Evolutionary conservation across 1,140 invertebrate genomes (phyloP).

Genomic region (Periplaneta americana): DNA sequence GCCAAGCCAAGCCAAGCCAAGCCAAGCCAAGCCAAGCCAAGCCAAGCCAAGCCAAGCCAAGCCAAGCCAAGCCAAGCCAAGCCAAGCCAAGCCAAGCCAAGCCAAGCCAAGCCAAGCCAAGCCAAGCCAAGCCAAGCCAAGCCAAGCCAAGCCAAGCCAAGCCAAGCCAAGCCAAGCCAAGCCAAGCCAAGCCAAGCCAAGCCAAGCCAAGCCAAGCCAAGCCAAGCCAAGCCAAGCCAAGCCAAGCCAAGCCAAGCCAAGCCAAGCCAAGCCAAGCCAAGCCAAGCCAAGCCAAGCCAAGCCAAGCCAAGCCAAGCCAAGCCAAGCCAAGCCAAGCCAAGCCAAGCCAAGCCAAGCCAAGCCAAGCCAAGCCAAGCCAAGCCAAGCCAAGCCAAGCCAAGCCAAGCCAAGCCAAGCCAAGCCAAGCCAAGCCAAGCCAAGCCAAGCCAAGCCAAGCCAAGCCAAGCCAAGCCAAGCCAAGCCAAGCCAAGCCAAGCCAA

Average conservation of each 20-base stretch:
- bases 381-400: not conserved
- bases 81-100: not conserved
- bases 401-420: not conserved
- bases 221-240: conserved; percentile 8
- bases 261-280: too few species aligned
- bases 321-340: too few species aligned
- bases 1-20: not conserved
- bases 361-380: not conserved
- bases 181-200: conserved; percentile 17
- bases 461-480: conserved; percentile 19
- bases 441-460: conserved; percentile 18
- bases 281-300: too few species aligned
- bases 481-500: conserved; percentile 16
- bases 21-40: not conserved
- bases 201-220: conserved; percentile 18
- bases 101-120: not conserved
- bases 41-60: not conserved
- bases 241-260: not conserved
- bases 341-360: not conserved
- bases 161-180: conserved; percentile 16
- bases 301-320: too few species aligned
- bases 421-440: conserved; percentile 17
- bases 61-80: not conserved
- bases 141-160: not conserved
- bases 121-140: not conserved